Evolutionary conservation across 1,140 invertebrate species (phyloP).

Genomic region (Drosophila littoralis): DNA sequence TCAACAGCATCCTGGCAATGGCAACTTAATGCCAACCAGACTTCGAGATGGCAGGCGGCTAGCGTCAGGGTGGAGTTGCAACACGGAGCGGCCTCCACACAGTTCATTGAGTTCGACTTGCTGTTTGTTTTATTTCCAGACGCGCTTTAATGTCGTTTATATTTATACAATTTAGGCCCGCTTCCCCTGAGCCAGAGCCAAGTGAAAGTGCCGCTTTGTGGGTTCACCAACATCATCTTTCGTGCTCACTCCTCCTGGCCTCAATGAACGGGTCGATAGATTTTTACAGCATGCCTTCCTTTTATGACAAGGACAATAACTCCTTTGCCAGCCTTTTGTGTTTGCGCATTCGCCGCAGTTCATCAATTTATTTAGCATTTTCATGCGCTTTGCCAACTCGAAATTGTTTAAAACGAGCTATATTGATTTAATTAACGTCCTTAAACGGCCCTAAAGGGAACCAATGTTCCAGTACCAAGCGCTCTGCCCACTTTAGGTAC

Average conservation of each 20-base stretch:
- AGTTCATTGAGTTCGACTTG: conserved; percentile 77
- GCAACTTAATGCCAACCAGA: conserved; percentile 37
- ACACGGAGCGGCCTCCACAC: conserved; percentile 37
- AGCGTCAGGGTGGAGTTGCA: conserved; percentile 15
- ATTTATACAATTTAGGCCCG: conserved; percentile 73
- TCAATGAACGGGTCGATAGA: conserved; percentile 42
- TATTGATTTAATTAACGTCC: conserved; percentile 77
- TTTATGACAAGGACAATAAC: conserved; percentile 46
- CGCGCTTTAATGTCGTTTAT: conserved; percentile 80
- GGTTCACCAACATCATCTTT: conserved; percentile 13
- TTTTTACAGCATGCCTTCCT: conserved; percentile 30
- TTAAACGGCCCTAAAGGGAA: conserved; percentile 63
- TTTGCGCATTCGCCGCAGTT: conserved; percentile 56
- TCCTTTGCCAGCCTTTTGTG: conserved; percentile 43
- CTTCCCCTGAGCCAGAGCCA: conserved; percentile 33
- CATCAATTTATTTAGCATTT: conserved; percentile 80
- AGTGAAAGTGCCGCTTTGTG: conserved; percentile 53
- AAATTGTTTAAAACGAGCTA: conserved; percentile 63
- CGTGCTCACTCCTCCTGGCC: neutral
- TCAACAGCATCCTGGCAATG: conserved; percentile 20
- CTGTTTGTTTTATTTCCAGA: conserved; percentile 80
- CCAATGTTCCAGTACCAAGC: neutral
- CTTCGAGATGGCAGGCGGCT: neutral
- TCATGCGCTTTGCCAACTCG: conserved; percentile 51
- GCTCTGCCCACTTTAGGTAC: conserved; percentile 5